Evolutionary conservation across 2,797 vertebrate genomes (phyloP).

Genomic region (Platalea minor): DNA sequence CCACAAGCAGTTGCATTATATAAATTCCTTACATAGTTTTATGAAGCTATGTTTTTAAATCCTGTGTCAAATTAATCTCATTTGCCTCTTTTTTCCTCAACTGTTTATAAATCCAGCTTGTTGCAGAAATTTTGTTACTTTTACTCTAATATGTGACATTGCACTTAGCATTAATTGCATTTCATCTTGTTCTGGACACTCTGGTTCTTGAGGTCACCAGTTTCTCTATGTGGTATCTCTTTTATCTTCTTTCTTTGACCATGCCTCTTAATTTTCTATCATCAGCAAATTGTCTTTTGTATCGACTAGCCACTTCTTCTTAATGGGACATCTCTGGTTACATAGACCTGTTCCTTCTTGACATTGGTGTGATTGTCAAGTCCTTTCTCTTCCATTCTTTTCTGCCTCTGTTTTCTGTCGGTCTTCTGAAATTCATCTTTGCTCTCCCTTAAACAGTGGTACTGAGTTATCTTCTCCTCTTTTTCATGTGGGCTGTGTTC

Average conservation of each 20-base stretch:
- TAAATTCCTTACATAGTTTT: background rate
- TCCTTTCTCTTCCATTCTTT: background rate
- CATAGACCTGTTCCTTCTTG: background rate
- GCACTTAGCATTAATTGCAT: background rate
- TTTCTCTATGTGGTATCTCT: background rate
- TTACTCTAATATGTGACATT: background rate
- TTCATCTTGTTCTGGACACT: background rate
- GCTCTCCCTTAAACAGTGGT: background rate
- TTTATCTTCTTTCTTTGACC: background rate
- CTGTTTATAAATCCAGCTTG: background rate
- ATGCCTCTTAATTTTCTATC: background rate
- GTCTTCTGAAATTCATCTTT: background rate
- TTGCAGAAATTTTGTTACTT: background rate
- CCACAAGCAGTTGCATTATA: background rate
- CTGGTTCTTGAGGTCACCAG: background rate
- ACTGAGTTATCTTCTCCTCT: background rate
- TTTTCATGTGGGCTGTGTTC: background rate
- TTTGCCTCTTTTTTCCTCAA: background rate
- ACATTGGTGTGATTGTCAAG: background rate
- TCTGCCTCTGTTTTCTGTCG: background rate
- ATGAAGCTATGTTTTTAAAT: background rate
- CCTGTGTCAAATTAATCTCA: background rate
- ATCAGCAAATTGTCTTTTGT: background rate
- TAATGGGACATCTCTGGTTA: background rate
- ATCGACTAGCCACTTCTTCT: background rate